Evolutionary conservation across 1,140 invertebrate genomes (phyloP).

Genomic region (Halictus rubicundus): DNA sequence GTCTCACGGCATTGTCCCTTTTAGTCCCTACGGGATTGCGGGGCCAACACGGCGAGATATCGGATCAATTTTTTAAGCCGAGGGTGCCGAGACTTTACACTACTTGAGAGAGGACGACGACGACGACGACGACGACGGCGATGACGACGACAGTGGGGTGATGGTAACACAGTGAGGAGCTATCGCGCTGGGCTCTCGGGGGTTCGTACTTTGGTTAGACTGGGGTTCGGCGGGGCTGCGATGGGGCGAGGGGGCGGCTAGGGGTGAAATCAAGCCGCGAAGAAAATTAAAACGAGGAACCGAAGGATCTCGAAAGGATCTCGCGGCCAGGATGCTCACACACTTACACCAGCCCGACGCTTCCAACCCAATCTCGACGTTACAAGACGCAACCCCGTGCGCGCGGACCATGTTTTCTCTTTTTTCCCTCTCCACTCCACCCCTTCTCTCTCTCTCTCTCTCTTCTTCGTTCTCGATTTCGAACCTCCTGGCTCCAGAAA

Average conservation of each 20-base stretch:
- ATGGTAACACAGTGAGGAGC: constrained; percentile 34
- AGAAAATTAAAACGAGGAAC: constrained; percentile 76
- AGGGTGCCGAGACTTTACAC: constrained; percentile 80
- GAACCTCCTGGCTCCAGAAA: constrained; percentile 44
- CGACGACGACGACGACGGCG: constrained; percentile 54
- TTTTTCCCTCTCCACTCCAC: constrained; percentile 32
- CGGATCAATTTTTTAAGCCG: constrained; percentile 79
- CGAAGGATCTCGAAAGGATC: constrained; percentile 65
- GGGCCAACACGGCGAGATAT: constrained; percentile 79
- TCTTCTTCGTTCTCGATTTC: constrained; percentile 1
- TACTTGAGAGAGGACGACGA: constrained; percentile 73
- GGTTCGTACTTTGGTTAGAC: constrained; percentile 39
- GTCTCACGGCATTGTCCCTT: constrained; percentile 77
- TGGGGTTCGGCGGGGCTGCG: not conserved
- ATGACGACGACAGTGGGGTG: constrained; percentile 47
- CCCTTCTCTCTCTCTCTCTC: constrained; percentile 2
- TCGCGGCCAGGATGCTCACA: constrained; percentile 55
- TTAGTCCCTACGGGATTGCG: constrained; percentile 75
- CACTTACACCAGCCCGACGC: constrained; percentile 21
- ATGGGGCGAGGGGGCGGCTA: constrained; percentile 21
- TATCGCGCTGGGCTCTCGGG: constrained; percentile 40
- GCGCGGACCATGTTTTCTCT: not conserved
- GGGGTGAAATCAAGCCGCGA: constrained; percentile 75
- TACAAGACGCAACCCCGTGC: constrained; percentile 16
- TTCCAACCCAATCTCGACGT: constrained; percentile 44